phyloP scores from a whole-genome alignment of 2,113 vertebrate species.

The Toxotes jaculatrix region DNA sequence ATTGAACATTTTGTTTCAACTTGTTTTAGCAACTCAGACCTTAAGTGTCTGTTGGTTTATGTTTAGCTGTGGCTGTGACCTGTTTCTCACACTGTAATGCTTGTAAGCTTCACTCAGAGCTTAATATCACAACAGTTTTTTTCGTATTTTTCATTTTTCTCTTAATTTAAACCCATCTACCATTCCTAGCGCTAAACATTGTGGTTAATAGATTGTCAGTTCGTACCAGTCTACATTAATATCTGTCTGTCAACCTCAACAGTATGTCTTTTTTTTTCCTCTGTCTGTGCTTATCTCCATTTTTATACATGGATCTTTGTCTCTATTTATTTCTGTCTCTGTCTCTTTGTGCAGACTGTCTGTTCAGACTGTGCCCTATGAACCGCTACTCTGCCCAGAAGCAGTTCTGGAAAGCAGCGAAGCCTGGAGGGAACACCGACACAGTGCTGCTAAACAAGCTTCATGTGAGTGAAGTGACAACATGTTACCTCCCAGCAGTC shows the following conservation, averaged over 20 bases:
- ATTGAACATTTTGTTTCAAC: background rate
- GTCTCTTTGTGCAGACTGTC: constrained; percentile 88
- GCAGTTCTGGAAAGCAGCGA: constrained; percentile 99
- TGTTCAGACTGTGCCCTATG: constrained; percentile 98
- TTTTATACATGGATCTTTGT: background rate
- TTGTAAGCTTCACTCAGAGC: background rate
- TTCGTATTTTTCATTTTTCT: background rate
- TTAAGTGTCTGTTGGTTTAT: constrained; percentile 21
- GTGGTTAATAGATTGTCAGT: background rate
- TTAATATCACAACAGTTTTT: background rate
- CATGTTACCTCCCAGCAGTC: constrained; percentile 11
- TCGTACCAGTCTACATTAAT: background rate
- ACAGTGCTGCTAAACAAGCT: constrained; percentile 96
- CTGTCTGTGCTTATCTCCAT: background rate
- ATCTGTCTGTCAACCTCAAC: background rate
- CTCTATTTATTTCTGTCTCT: constrained; percentile 11
- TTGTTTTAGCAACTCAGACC: background rate
- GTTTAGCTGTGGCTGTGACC: constrained; percentile 16
- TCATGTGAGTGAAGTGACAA: constrained; percentile 87
- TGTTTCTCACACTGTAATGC: constrained; percentile 6
- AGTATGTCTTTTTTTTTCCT: background rate
- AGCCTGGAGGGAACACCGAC: constrained; percentile 95
- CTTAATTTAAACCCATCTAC: background rate
- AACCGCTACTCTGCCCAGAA: constrained; percentile 99
- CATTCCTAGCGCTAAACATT: background rate